Conservation (phyloP, 2,797 vertebrate species). For the Catostomus latipinnis region DNA sequence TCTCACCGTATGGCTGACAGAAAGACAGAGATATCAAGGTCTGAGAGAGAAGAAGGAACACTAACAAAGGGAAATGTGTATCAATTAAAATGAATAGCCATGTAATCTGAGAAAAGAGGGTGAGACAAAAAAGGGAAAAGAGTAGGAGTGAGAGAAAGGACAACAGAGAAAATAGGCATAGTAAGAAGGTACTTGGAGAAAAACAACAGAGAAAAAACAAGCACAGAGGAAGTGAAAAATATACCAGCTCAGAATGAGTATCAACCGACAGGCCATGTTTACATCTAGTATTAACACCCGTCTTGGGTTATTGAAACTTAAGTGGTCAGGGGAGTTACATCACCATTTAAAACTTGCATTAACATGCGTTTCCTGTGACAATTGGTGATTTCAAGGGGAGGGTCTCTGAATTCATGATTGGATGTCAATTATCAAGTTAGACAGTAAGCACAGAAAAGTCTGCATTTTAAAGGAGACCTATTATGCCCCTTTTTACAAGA, state of each 20-base stretch:
- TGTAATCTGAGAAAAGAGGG: conserved; percentile 5
- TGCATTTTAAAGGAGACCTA: too few species aligned
- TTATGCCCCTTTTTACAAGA: too few species aligned
- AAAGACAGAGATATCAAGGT: conserved; percentile 10
- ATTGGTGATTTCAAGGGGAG: background rate
- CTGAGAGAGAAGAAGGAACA: too few species aligned
- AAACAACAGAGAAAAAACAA: too few species aligned
- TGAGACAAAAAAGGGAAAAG: background rate
- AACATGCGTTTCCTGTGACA: background rate
- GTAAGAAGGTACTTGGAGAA: background rate
- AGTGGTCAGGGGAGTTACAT: background rate
- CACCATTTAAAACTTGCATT: background rate
- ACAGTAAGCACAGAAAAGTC: too few species aligned
- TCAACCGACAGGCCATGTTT: background rate
- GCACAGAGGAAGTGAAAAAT: background rate
- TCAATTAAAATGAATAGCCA: background rate
- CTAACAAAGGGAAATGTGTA: background rate
- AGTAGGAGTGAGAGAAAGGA: background rate
- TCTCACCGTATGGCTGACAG: conserved; percentile 90
- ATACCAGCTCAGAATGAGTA: background rate
- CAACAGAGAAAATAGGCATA: background rate
- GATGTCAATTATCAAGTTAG: too few species aligned
- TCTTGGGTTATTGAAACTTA: conserved; percentile 1
- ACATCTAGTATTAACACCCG: background rate
- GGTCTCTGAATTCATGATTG: too few species aligned